These are phyloP conservation scores for Sialia sialis DNA, from an alignment of 2,113 vertebrate genomes.

Conservation along the genomic window DNA sequence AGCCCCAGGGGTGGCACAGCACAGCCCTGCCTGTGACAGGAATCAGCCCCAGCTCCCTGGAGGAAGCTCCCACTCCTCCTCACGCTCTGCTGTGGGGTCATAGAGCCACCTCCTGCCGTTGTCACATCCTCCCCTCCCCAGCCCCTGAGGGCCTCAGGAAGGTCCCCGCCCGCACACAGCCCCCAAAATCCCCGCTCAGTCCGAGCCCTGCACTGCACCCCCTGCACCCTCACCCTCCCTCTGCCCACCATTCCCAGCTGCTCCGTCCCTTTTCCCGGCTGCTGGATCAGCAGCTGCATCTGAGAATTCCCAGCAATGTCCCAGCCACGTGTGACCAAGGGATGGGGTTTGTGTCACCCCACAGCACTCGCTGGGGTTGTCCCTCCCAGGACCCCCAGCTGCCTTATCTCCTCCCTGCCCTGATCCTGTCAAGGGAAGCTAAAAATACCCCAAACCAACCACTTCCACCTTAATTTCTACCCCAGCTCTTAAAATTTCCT, in stretches of 20 bases:
- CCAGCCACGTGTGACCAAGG: background rate
- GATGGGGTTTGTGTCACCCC: background rate
- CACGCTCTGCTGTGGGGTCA: accelerated
- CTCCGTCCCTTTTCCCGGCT: background rate
- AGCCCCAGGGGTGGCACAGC: background rate
- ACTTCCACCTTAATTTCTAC: background rate
- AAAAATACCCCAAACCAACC: background rate
- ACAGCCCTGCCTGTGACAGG: background rate
- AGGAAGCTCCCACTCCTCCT: background rate
- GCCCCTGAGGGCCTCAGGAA: background rate
- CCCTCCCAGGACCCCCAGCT: background rate
- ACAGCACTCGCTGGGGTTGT: accelerated
- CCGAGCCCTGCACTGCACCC: background rate
- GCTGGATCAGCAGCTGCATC: background rate
- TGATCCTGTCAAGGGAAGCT: background rate
- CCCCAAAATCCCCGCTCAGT: accelerated
- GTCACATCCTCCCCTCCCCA: background rate
- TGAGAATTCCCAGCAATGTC: background rate
- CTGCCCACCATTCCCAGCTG: accelerated
- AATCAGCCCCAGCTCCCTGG: background rate
- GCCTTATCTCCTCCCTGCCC: slow-evolving; percentile 4
- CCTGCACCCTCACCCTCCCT: background rate
- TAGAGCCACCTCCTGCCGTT: background rate
- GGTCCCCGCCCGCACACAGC: background rate
- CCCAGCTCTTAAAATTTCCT: background rate